Percentiles rank a stretch among this genome's conserved stretches.
Conservation (phyloP, 2,113 vertebrate genomes). For the Triplophysa siluroides region DNA sequence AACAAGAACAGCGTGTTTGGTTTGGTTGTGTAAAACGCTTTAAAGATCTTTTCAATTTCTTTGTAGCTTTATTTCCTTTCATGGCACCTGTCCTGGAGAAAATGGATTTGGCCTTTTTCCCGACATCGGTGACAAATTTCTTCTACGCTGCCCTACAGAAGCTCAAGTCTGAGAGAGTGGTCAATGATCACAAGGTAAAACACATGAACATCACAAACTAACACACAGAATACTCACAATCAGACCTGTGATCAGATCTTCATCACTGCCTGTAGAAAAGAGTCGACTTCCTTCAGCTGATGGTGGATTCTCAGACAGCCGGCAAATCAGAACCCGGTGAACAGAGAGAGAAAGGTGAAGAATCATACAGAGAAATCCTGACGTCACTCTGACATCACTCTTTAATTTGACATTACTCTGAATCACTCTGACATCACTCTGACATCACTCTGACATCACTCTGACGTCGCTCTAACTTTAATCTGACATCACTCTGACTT, state of each 20-base stretch:
- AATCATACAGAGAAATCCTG: too few species aligned
- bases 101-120: constrained; percentile 58
- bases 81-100: constrained; percentile 48
- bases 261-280: constrained; percentile 64
- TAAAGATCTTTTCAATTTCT: background rate
- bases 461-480: too few species aligned
- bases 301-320: constrained; percentile 78
- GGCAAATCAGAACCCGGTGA: fast-evolving
- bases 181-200: constrained; percentile 52
- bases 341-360: constrained; percentile 30
- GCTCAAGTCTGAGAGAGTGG: constrained; percentile 59
- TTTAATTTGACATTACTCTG: too few species aligned
- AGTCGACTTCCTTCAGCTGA: constrained; percentile 85
- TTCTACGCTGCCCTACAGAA: constrained; percentile 59
- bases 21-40: background rate
- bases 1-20: background rate
- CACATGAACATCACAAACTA: background rate
- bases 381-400: too few species aligned
- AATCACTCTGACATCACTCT: too few species aligned
- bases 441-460: too few species aligned
- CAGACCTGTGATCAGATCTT: background rate
- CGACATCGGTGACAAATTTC: constrained; percentile 50
- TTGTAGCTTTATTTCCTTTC: constrained; percentile 67
- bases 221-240: background rate
- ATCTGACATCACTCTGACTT: background rate